Percentiles rank a stretch among this genome's conserved stretches.
These are phyloP conservation scores for Cryptocheilus praepositus DNA, from an alignment of 2,888 invertebrate genomes.

Conservation along the genomic window DNA sequence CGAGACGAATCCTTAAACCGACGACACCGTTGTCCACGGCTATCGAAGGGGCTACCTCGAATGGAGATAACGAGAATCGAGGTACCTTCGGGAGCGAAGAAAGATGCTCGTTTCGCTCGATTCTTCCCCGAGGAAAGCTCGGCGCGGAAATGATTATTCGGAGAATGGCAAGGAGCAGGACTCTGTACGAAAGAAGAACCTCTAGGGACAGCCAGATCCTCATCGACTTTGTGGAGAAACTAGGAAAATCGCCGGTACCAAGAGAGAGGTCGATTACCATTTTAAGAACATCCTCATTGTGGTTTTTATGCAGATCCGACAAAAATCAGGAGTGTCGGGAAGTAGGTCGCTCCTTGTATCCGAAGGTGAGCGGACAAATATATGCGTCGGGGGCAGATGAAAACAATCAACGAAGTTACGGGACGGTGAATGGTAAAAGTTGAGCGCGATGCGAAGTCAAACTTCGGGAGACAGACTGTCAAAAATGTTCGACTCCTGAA, in stretches of 20 bases:
- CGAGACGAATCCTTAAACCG: conserved; percentile 17
- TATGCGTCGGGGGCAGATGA: not conserved
- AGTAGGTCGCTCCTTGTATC: too few species aligned
- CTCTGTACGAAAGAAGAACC: not conserved
- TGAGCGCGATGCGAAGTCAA: too few species aligned
- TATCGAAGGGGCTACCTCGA: conserved; percentile 43
- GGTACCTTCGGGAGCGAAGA: conserved; percentile 25
- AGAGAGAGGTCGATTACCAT: conserved; percentile 15
- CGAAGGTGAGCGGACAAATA: not conserved
- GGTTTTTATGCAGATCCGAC: conserved; percentile 9
- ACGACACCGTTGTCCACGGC: conserved; percentile 32
- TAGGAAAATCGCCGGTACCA: not conserved
- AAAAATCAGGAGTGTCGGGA: not conserved
- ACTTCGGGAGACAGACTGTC: too few species aligned
- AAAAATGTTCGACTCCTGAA: too few species aligned
- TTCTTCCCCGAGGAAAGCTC: conserved; percentile 49
- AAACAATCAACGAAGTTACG: not conserved
- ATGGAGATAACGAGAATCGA: conserved; percentile 49
- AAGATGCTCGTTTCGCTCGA: conserved; percentile 38
- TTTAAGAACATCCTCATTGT: conserved; percentile 14
- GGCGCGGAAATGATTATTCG: conserved; percentile 45
- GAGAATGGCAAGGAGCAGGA: conserved; percentile 10
- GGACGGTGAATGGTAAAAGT: not conserved
- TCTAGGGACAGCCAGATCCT: conserved; percentile 1
- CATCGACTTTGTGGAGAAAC: not conserved